These are phyloP conservation scores for Enteromius treurensis DNA, from an alignment of 2,797 vertebrate species.

Conservation along the genomic window DNA sequence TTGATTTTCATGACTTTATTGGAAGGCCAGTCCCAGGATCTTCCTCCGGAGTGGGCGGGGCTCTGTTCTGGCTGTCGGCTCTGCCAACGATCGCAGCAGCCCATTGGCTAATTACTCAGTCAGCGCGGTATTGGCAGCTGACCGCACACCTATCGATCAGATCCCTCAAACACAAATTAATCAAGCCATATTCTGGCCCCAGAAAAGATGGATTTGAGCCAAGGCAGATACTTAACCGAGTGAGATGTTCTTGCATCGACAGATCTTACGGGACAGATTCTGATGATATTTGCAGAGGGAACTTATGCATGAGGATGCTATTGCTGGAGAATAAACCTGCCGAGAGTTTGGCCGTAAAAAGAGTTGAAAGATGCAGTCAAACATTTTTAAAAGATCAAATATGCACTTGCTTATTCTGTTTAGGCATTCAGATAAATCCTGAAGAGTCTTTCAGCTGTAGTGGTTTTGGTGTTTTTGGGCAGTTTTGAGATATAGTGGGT, in stretches of 20 bases:
- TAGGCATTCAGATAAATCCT: background rate
- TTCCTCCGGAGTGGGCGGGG: conserved; percentile 56
- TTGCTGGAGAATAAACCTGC: background rate
- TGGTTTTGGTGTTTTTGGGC: background rate
- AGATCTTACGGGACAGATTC: conserved; percentile 3
- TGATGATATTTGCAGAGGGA: conserved; percentile 35
- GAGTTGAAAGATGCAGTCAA: background rate
- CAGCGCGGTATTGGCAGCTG: conserved; percentile 76
- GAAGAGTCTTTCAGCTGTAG: background rate
- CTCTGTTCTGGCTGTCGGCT: conserved; percentile 70
- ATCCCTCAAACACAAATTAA: conserved; percentile 74
- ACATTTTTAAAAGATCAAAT: background rate
- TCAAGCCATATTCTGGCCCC: conserved; percentile 68
- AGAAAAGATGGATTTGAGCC: conserved; percentile 51
- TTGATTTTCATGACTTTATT: conserved; percentile 13
- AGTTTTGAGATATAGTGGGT: background rate
- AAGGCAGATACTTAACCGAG: conserved; percentile 24
- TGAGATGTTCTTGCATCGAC: conserved; percentile 23
- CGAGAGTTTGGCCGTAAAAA: background rate
- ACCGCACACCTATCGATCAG: conserved; percentile 76
- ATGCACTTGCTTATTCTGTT: background rate
- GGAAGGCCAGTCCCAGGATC: conserved; percentile 57
- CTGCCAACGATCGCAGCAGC: conserved; percentile 64
- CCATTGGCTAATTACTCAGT: conserved; percentile 77
- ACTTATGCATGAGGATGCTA: conserved; percentile 15